Conservation (phyloP, 2,797 vertebrate genomes). For the Platalea minor region DNA sequence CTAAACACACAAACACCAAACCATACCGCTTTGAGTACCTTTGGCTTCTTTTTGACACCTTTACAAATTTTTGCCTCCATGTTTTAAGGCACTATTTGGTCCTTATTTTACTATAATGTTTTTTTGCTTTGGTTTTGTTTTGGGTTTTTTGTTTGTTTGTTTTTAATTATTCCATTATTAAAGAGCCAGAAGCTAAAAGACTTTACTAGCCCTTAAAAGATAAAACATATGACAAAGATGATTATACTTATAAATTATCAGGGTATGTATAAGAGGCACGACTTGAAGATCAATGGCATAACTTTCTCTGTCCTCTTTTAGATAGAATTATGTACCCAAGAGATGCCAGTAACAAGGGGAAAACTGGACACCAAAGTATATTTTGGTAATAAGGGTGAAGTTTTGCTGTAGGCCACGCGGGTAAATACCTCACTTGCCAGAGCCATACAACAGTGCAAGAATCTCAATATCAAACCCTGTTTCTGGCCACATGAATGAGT, state of each 20-base stretch:
- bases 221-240: neutral
- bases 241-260: neutral
- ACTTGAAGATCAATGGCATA: neutral
- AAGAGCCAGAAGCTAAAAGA: neutral
- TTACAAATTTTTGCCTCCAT: neutral
- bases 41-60: neutral
- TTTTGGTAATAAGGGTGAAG: neutral
- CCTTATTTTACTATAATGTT: neutral
- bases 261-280: neutral
- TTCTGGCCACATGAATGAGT: neutral
- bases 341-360: neutral
- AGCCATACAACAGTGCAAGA: neutral
- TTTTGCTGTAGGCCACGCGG: neutral
- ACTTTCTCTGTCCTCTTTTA: neutral
- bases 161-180: neutral
- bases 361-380: neutral
- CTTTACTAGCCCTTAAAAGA: neutral
- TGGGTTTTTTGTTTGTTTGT: neutral
- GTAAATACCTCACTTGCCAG: neutral
- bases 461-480: neutral
- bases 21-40: neutral
- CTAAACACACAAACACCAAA: neutral
- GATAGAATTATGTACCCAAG: accelerated
- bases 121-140: neutral
- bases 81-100: neutral